These are phyloP conservation scores for Spatula versicolor DNA, from an alignment of 2,797 vertebrate genomes.

Conservation along the genomic window DNA sequence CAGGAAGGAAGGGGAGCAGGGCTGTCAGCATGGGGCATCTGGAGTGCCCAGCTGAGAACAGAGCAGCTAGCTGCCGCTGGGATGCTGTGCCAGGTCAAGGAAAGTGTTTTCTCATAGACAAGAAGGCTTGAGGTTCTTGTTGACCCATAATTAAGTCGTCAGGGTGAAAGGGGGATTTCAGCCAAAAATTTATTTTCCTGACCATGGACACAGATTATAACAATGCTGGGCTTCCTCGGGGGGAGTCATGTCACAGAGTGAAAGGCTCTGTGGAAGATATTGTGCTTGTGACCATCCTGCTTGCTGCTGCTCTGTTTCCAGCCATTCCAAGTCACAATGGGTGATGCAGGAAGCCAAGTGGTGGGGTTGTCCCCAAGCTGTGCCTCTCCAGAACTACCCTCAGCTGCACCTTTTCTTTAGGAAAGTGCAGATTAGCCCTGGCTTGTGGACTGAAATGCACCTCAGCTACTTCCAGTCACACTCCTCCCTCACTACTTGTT, in stretches of 20 bases:
- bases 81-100: background rate
- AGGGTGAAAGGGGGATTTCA: background rate
- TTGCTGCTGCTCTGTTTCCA: background rate
- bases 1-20: background rate
- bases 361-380: background rate
- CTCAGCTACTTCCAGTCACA: background rate
- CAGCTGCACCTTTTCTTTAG: background rate
- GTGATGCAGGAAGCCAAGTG: rapidly evolving
- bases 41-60: rapidly evolving
- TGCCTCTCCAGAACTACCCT: background rate
- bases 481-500: rapidly evolving
- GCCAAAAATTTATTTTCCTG: background rate
- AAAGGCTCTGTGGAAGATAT: background rate
- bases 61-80: background rate
- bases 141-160: background rate
- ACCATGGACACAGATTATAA: background rate
- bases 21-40: rapidly evolving
- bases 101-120: background rate
- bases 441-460: background rate
- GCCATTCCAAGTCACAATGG: background rate
- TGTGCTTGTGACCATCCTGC: rapidly evolving
- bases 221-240: background rate
- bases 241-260: background rate
- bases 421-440: background rate
- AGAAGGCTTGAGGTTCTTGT: background rate